phyloP scores from a whole-genome alignment of 2,797 vertebrate genomes.

The Coluber constrictor region DNA sequence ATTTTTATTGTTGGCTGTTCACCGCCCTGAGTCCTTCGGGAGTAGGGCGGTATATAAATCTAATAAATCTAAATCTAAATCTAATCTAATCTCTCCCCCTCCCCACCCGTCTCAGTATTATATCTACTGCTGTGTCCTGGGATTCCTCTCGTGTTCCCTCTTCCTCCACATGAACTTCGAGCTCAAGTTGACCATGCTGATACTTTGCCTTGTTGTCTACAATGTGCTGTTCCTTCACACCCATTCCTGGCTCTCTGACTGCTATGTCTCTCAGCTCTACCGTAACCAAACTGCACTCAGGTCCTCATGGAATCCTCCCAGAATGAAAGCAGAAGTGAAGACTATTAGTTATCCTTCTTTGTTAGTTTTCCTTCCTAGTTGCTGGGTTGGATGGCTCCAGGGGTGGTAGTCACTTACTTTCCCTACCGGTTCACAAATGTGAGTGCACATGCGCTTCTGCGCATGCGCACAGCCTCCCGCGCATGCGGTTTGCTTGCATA shows the following conservation, averaged over 20 bases:
- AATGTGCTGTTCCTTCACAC: slow-evolving; percentile 78
- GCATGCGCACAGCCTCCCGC: too few species aligned
- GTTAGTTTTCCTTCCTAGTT: background rate
- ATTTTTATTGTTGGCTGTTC: too few species aligned
- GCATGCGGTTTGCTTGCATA: too few species aligned
- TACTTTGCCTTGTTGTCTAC: slow-evolving; percentile 83
- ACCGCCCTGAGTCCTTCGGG: too few species aligned
- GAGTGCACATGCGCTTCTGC: too few species aligned
- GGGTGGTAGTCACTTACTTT: too few species aligned
- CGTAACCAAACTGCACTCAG: slow-evolving; percentile 42
- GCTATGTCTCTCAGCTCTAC: slow-evolving; percentile 74
- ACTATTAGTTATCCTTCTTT: background rate
- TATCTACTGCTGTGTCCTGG: slow-evolving; percentile 86
- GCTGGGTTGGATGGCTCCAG: background rate
- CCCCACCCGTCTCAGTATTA: slow-evolving; percentile 79
- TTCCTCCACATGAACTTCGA: slow-evolving; percentile 80
- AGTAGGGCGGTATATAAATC: too few species aligned
- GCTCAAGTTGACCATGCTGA: slow-evolving; percentile 80
- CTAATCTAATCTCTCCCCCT: too few species aligned
- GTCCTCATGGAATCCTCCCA: slow-evolving; percentile 23
- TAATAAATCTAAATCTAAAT: too few species aligned
- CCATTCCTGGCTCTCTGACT: slow-evolving; percentile 71
- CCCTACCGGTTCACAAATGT: too few species aligned
- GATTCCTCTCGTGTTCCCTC: slow-evolving; percentile 82
- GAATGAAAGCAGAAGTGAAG: background rate